Evolutionary conservation across 2,797 vertebrate genomes (phyloP).

Genomic region (Cuculus canorus): DNA sequence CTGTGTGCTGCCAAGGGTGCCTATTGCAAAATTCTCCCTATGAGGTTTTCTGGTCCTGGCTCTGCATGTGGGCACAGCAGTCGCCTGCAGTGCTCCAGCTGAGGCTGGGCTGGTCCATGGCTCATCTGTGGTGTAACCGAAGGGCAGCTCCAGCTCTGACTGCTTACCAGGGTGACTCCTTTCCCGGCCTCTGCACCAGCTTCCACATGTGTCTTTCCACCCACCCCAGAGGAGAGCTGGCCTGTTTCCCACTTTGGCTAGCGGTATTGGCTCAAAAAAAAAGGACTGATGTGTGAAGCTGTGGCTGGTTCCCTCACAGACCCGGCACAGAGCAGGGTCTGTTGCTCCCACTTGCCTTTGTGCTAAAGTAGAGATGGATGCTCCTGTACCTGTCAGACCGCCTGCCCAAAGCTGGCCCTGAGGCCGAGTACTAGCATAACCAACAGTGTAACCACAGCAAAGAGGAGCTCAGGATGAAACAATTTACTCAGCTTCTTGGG

Average conservation of each 20-base stretch:
- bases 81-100: neutral
- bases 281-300: neutral
- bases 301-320: neutral
- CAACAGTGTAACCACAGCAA: slow-evolving; percentile 36
- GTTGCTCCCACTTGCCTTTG: neutral
- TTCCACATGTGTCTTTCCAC: neutral
- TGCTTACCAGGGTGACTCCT: neutral
- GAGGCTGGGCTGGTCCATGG: neutral
- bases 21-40: neutral
- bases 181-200: neutral
- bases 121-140: neutral
- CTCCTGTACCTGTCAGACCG: neutral
- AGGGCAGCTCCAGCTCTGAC: neutral
- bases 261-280: neutral
- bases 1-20: neutral
- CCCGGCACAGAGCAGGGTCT: neutral
- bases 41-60: neutral
- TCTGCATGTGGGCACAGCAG: neutral
- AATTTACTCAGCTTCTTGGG: slow-evolving; percentile 21
- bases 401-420: neutral
- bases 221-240: neutral
- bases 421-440: neutral
- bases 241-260: neutral
- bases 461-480: slow-evolving; percentile 19
- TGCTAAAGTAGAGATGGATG: neutral